Conservation (phyloP, 35 echinoderm and acorn worm species). For the Heliocidaris tuberculata region DNA sequence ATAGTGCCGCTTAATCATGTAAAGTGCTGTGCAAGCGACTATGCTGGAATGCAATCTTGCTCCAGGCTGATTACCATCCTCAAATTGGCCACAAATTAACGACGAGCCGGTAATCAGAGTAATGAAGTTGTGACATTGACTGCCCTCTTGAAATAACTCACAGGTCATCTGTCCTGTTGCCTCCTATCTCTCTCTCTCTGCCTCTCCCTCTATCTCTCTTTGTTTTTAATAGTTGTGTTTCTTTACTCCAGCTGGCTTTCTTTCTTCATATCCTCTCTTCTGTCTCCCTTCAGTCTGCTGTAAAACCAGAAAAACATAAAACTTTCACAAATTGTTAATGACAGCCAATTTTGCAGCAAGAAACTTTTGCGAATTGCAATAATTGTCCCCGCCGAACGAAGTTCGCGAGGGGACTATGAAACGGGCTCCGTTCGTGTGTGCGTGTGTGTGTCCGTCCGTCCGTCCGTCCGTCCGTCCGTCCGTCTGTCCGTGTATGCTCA, state of each 20-base stretch:
- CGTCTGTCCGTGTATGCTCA: too few relatives aligned
- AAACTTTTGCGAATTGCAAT: too few relatives aligned
- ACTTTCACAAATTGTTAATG: too few relatives aligned
- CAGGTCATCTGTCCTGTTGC: not conserved
- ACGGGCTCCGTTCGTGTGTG: too few relatives aligned
- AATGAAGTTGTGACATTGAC: not conserved
- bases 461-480: too few relatives aligned
- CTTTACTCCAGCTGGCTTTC: not conserved
- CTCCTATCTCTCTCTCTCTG: not conserved
- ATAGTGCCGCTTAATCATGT: not conserved
- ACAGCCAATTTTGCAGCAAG: too few relatives aligned
- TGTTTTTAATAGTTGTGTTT: not conserved
- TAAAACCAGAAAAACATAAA: too few relatives aligned
- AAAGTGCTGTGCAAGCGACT: not conserved
- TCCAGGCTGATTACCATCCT: not conserved
- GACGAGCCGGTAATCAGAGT: not conserved
- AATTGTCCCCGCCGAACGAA: too few relatives aligned
- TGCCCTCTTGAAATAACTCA: conserved; percentile 9
- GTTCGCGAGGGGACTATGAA: too few relatives aligned
- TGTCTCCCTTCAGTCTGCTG: not conserved
- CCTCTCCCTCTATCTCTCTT: not conserved
- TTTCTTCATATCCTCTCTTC: not conserved
- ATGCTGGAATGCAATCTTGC: not conserved
- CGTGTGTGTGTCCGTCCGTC: too few relatives aligned
- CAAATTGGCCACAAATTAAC: not conserved